Evolutionary conservation across 1,140 invertebrate species (phyloP).

Genomic region (Caenorhabditis tropicalis): DNA sequence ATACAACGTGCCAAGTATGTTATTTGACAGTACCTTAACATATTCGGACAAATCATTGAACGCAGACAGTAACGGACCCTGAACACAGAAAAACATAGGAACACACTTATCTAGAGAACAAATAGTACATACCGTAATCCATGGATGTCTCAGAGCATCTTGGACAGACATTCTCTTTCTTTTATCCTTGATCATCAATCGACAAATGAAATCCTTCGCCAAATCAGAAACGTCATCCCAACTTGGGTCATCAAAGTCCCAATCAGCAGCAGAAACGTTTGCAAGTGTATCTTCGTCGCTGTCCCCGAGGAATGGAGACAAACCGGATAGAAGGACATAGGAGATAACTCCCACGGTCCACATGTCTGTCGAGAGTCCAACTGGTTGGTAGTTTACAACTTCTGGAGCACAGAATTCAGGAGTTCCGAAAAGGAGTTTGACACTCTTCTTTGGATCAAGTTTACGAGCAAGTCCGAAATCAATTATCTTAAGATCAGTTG

Average conservation of each 20-base stretch:
- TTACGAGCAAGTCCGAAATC: conserved; percentile 92
- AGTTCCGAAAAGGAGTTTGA: conserved; percentile 92
- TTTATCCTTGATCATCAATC: conserved; percentile 86
- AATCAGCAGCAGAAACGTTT: conserved; percentile 91
- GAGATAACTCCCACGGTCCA: conserved; percentile 97
- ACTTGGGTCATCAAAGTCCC: conserved; percentile 92
- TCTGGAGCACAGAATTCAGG: conserved; percentile 98
- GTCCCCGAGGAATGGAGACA: conserved; percentile 97
- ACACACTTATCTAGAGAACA: conserved; percentile 10
- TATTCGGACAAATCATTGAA: conserved; percentile 60
- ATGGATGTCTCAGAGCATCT: conserved; percentile 55
- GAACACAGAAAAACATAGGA: conserved; percentile 36
- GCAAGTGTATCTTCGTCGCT: conserved; percentile 95
- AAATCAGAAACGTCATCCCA: conserved; percentile 89
- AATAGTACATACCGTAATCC: conserved; percentile 49
- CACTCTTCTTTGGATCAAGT: conserved; percentile 88
- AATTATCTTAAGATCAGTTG: conserved; percentile 96
- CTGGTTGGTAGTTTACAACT: conserved; percentile 96
- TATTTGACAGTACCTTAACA: conserved; percentile 51
- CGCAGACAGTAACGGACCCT: conserved; percentile 59
- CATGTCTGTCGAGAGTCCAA: conserved; percentile 92
- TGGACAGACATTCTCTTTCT: conserved; percentile 72
- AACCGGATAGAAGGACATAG: conserved; percentile 91
- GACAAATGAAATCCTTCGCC: conserved; percentile 89
- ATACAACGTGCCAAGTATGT: background rate